Conservation (phyloP, 1,140 invertebrate species). For the Coptotermes formosanus region DNA sequence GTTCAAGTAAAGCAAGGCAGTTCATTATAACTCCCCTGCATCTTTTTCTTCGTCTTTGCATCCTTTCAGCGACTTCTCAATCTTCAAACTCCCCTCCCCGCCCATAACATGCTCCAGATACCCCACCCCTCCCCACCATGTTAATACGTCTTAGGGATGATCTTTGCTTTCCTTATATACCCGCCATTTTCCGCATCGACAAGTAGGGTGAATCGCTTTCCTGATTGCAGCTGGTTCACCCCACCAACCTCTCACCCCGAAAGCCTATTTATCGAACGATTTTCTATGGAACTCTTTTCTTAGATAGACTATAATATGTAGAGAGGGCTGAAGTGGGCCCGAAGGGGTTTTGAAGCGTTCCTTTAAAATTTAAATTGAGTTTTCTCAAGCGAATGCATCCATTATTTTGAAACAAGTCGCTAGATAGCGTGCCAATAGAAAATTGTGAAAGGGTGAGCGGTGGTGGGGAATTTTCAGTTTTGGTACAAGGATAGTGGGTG, state of each 20-base stretch:
- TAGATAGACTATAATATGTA: background rate
- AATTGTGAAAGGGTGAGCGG: background rate
- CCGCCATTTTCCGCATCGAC: constrained; percentile 26
- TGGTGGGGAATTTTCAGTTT: background rate
- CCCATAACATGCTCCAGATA: background rate
- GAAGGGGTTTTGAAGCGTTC: background rate
- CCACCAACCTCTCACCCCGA: background rate
- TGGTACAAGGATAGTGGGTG: background rate
- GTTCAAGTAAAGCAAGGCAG: background rate
- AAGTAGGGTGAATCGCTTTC: background rate
- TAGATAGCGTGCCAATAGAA: constrained; percentile 10
- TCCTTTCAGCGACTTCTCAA: background rate
- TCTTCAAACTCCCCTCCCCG: background rate
- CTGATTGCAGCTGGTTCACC: constrained; percentile 9
- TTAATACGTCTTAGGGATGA: constrained; percentile 22
- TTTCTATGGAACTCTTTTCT: constrained; percentile 22
- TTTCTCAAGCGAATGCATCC: constrained; percentile 22
- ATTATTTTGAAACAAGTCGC: constrained; percentile 16
- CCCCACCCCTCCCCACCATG: background rate
- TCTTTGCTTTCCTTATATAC: background rate
- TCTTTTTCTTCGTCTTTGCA: background rate
- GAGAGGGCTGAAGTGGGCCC: background rate
- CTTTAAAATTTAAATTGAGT: constrained; percentile 31
- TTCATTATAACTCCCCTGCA: background rate
- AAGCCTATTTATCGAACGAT: constrained; percentile 26